Evolutionary conservation across 2,113 vertebrate genomes (phyloP).

Genomic region (Muntiacus muntjak): DNA sequence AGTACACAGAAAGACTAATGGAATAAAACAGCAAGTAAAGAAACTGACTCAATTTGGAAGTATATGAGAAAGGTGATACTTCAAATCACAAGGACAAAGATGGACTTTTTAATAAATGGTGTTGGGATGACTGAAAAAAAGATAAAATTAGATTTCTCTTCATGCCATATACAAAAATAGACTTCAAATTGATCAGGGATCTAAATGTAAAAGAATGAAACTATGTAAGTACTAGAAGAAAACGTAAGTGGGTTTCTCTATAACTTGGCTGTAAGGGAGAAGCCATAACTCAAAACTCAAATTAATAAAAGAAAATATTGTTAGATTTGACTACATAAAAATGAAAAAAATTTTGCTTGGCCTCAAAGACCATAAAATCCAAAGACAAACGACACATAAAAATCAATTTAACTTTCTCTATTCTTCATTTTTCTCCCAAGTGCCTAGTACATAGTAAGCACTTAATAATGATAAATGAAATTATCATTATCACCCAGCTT

Average conservation of each 20-base stretch:
- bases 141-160: background rate
- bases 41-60: background rate
- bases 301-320: background rate
- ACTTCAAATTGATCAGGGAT: background rate
- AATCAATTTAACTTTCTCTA: background rate
- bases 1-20: background rate
- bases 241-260: background rate
- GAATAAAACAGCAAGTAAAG: background rate
- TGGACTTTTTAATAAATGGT: background rate
- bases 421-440: background rate
- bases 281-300: background rate
- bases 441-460: background rate
- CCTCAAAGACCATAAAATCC: background rate
- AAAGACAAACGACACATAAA: background rate
- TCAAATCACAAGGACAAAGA: background rate
- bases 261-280: background rate
- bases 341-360: background rate
- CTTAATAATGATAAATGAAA: constrained; percentile 3
- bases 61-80: background rate
- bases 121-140: background rate
- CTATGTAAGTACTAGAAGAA: background rate
- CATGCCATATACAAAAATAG: background rate
- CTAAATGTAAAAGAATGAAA: background rate
- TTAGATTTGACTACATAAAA: background rate
- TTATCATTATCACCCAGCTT: background rate